phyloP scores from a whole-genome alignment of 1,140 invertebrate genomes.

The Frieseomelitta varia region DNA sequence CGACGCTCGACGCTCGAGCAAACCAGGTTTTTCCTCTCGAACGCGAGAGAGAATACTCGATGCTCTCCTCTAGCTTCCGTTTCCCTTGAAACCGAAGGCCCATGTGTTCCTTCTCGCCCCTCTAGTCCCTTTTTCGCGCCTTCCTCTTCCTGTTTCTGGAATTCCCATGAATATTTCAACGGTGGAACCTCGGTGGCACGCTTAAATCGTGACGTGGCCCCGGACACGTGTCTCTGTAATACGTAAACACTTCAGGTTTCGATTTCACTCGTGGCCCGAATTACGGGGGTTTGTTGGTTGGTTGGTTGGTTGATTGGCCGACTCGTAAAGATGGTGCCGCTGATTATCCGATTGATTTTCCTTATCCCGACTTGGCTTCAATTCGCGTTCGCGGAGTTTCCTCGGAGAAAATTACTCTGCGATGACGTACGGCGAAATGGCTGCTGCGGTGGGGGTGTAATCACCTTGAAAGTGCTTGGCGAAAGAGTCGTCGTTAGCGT shows the following conservation, averaged over 20 bases:
- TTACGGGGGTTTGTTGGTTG: neutral
- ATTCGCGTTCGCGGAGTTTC: neutral
- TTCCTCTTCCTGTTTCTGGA: neutral
- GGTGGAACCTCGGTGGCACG: conserved; percentile 22
- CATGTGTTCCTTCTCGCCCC: neutral
- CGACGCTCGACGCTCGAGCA: conserved; percentile 14
- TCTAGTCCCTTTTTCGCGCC: neutral
- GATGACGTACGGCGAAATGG: neutral
- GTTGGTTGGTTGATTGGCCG: neutral
- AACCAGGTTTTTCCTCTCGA: neutral
- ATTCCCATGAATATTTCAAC: conserved; percentile 58
- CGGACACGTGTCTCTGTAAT: conserved; percentile 12
- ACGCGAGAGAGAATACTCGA: neutral
- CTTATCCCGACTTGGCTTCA: neutral
- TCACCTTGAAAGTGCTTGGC: conserved; percentile 19
- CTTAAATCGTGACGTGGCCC: conserved; percentile 25
- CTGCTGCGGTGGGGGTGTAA: neutral
- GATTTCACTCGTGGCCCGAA: conserved; percentile 38
- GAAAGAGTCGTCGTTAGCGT: conserved; percentile 26
- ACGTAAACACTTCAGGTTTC: conserved; percentile 29
- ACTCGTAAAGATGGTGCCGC: neutral
- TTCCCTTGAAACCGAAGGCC: neutral
- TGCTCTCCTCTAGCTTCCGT: neutral
- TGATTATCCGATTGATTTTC: conserved; percentile 17
- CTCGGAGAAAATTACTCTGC: neutral